Evolutionary conservation across 2,888 invertebrate species (phyloP), one percentile per base, ranked within the genome.

Genomic region (Unio delphinus): DNA sequence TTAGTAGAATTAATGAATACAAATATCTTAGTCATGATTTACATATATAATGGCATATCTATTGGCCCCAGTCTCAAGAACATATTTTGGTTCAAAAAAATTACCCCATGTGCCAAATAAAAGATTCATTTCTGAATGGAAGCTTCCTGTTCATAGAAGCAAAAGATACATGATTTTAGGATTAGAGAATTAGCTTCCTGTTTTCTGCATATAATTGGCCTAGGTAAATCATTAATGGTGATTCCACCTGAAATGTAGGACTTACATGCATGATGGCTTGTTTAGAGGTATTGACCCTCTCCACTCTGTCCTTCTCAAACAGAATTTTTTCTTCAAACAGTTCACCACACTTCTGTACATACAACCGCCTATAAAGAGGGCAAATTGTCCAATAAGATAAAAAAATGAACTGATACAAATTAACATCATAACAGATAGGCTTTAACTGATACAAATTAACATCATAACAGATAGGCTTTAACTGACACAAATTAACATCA

Each of bases 261-360:
- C 79, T 64, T 74, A 88, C 89, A 81, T 85, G 84, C 88, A 89
- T 87, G n/a, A 83, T 72, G 26, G 75, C 73, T 65, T 86, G 83
- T 71, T 85, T 86, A 28, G 88, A 87, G 56, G 83, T 82, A 69
- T 83, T 79, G 11, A 88, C 80, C 61, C 82, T 72, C 26, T 83
- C 80, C n/a, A 75, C 69, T 59, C 81, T 63, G 17, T 79, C 69
- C 45, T 78, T 67, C 54, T 88, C 87, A 54, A 81, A 70, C 17
- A 77, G 55, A 3, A 82, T 78, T 68, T 87, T 86, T 68, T 88
- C 87, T 60, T 88, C 85, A 71, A 82, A 88, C 15, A 89, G 72
- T 72, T 89, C 82, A 6, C 85, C 88, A 79, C 88, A 89, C 68
- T 89, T 89, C 73, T 84, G 79, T 11, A 87, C 81, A 78, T 88